These are phyloP conservation scores for Tricholaema leucomelas DNA, from an alignment of 2,113 vertebrate genomes.

Conservation along the genomic window DNA sequence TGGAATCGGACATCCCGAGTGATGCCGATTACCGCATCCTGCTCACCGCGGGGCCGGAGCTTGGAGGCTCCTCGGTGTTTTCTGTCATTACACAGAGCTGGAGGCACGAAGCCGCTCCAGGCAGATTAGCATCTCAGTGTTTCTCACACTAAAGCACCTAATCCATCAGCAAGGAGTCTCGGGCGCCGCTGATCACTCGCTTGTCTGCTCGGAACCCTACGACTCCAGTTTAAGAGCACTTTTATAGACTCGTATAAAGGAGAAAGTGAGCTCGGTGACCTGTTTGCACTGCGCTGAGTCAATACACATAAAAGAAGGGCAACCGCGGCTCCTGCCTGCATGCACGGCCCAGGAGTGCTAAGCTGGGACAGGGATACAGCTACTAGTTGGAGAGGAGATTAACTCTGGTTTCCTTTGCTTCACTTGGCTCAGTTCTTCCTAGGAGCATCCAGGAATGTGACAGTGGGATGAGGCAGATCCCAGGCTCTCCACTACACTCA, in stretches of 20 bases:
- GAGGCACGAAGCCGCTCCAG: slow-evolving; percentile 5
- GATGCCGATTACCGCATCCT: slow-evolving; percentile 27
- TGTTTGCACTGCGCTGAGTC: slow-evolving; percentile 80
- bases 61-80: background rate
- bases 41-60: background rate
- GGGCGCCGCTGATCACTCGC: slow-evolving; percentile 50
- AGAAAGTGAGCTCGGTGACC: slow-evolving; percentile 81
- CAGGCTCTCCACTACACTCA: background rate
- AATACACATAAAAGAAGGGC: slow-evolving; percentile 72
- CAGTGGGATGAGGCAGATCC: background rate
- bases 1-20: background rate
- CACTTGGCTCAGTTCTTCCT: background rate
- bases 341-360: slow-evolving; percentile 44
- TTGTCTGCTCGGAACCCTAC: slow-evolving; percentile 77
- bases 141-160: slow-evolving; percentile 47
- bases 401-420: background rate
- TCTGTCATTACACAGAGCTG: background rate
- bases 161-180: background rate
- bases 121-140: slow-evolving; percentile 32
- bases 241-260: slow-evolving; percentile 85
- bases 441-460: background rate
- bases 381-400: background rate
- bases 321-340: slow-evolving; percentile 59
- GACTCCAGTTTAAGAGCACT: slow-evolving; percentile 81
- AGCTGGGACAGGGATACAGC: slow-evolving; percentile 43